A percentile compares a stretch with the other conserved stretches of the same genome.
phyloP scores from a whole-genome alignment of 2,797 vertebrate species.

The Onychomys torridus region DNA sequence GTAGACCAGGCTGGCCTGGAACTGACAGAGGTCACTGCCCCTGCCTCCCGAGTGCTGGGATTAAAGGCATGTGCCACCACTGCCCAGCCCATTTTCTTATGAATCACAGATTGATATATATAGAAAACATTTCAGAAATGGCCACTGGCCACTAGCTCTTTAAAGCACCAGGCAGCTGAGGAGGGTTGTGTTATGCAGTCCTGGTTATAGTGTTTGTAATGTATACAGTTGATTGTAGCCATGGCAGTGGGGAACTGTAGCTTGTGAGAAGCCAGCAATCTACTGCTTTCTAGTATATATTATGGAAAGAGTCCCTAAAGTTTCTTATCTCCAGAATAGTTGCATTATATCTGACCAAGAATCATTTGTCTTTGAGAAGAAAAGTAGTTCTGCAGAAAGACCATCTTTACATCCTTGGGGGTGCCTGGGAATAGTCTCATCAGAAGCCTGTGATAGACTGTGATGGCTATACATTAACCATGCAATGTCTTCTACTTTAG shows the following conservation, averaged over 20 bases:
- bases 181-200: neutral
- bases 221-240: neutral
- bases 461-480: neutral
- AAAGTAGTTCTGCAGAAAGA: neutral
- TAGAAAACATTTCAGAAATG: neutral
- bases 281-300: slow-evolving; percentile 20
- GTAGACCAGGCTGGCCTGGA: too few relatives aligned
- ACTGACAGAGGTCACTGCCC: too few relatives aligned
- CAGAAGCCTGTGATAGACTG: neutral
- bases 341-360: slow-evolving; percentile 26
- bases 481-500: neutral
- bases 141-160: neutral
- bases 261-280: neutral
- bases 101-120: neutral
- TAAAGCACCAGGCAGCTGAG: neutral
- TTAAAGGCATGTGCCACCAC: too few relatives aligned
- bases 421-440: neutral
- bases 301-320: slow-evolving; percentile 1
- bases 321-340: slow-evolving; percentile 45
- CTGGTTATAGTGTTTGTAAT: neutral
- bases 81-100: neutral
- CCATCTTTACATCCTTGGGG: neutral
- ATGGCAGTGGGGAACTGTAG: neutral
- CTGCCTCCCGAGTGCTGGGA: too few relatives aligned
- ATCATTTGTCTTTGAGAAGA: slow-evolving; percentile 11